Evolutionary conservation across 2,888 invertebrate species (phyloP), one percentile per base, ranked within the genome.

Genomic region (Amiota minor): DNA sequence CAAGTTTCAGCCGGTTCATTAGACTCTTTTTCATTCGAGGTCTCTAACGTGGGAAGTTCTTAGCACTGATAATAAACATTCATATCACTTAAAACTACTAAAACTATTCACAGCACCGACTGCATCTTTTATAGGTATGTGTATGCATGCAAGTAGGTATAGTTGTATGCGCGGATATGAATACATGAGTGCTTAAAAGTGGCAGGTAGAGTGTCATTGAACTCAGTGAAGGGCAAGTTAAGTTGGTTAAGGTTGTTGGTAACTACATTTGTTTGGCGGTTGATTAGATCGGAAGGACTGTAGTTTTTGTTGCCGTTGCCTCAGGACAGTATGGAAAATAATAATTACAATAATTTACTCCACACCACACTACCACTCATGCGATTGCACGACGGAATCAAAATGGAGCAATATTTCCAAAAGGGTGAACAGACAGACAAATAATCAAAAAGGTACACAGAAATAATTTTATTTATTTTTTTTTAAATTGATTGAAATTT

Each of bases 321-420:
- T 62, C 62, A 16, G 62, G 62, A 62, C 35, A 62, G 23, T 62
- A 62, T 62, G 62, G 62, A 62, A 62, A 62, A 62, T 62, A 62
- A 62, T 62, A 62, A 62, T 62, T 62, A 62, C 45, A 62, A 62
- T 62, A 35, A 62, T 62, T 62, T 45, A 45, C 62, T 62, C 62
- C 9, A 12, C 45, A 16, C 45, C 62, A 14, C 62, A n/a, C 35
- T 35, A 9, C 53, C 46, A 10, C 35, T 45, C 62, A n/a, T 16
- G n/a, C 35, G 35, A 35, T 35, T 35, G 35, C 35, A 35, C 35
- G 35, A 35, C 35, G 35, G 35, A 6, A 35, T 35, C 35, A 35
- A 35, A 35, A 8, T 35, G 35, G 35, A 35, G 2, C 35, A 35
- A 35, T 35, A 35, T 35, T 35, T 35, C 35, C 35, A 3, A 35